Percentiles rank a stretch among this genome's conserved stretches.
These are phyloP conservation scores for Noctua comes DNA, from an alignment of 2,888 invertebrate genomes.

Conservation along the genomic window DNA sequence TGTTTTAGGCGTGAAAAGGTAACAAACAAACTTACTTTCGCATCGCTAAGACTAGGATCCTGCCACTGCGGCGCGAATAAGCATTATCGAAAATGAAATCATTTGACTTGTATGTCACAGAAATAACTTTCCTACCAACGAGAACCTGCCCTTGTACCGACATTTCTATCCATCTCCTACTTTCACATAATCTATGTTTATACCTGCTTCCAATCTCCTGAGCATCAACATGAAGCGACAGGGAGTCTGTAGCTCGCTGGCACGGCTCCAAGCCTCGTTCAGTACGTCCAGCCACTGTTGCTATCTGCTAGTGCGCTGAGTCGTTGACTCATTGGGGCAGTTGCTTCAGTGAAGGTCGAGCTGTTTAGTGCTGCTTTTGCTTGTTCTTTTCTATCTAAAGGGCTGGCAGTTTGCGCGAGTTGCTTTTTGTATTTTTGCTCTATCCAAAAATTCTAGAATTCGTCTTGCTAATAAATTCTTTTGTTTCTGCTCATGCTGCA, in stretches of 20 bases:
- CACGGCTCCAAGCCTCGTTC: slow-evolving; percentile 54
- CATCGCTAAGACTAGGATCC: background rate
- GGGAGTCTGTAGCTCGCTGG: slow-evolving; percentile 58
- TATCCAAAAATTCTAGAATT: background rate
- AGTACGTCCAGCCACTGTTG: slow-evolving; percentile 52
- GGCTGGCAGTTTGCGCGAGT: slow-evolving; percentile 9
- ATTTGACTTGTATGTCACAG: background rate
- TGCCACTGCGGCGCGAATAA: background rate
- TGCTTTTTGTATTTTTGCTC: background rate
- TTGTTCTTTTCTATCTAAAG: slow-evolving; percentile 40
- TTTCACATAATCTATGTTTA: slow-evolving; percentile 43
- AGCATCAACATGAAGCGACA: slow-evolving; percentile 49
- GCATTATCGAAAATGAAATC: background rate
- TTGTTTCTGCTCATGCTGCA: background rate
- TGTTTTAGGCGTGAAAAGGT: too few relatives aligned
- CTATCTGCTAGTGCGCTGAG: slow-evolving; percentile 56
- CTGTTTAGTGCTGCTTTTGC: slow-evolving; percentile 10
- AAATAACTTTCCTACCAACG: background rate
- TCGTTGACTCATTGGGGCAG: slow-evolving; percentile 60
- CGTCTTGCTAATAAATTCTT: background rate
- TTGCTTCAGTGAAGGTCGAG: slow-evolving; percentile 57
- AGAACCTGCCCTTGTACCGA: background rate
- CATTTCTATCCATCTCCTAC: background rate
- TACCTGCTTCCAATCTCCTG: slow-evolving; percentile 50
- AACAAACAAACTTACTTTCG: too few relatives aligned